phyloP scores from a whole-genome alignment of 1,140 invertebrate genomes.

The Microplitis demolitor region DNA sequence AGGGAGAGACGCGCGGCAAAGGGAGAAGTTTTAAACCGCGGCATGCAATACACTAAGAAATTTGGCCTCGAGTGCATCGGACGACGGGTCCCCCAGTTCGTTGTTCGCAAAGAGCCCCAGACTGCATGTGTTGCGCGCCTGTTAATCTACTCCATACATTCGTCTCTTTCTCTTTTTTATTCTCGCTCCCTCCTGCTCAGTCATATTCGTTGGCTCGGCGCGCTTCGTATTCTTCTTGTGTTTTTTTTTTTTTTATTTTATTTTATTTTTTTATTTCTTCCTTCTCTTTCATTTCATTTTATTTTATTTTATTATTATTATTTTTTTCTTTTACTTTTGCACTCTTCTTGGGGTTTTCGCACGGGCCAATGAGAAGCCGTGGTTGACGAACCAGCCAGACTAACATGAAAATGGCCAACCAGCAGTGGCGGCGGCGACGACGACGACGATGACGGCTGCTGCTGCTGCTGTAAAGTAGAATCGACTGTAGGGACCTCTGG shows the following conservation, averaged over 20 bases:
- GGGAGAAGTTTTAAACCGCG: conserved; percentile 16
- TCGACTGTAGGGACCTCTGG: conserved; percentile 38
- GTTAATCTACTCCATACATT: conserved; percentile 14
- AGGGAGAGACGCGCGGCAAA: background rate
- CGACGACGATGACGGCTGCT: background rate
- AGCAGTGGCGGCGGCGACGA: background rate
- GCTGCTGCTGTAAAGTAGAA: background rate
- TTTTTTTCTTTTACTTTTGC: conserved; percentile 12
- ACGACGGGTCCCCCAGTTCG: conserved; percentile 15
- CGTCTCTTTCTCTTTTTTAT: conserved; percentile 1
- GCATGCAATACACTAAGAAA: conserved; percentile 30
- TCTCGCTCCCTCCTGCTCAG: conserved; percentile 15
- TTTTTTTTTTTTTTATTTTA: conserved; percentile 5
- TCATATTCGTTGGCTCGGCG: conserved; percentile 15
- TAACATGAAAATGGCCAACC: conserved; percentile 29
- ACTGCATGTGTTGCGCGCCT: conserved; percentile 28
- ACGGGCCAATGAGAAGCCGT: conserved; percentile 21
- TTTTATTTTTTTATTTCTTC: background rate
- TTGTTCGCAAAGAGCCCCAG: conserved; percentile 27
- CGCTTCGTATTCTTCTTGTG: background rate
- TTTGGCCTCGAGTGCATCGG: conserved; percentile 30
- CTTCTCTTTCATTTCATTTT: no score
- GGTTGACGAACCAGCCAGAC: conserved; percentile 13
- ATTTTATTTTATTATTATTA: background rate
- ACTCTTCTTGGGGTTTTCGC: conserved; percentile 18